Conservation (phyloP, 2,113 vertebrate species). For the Lagopus muta region DNA sequence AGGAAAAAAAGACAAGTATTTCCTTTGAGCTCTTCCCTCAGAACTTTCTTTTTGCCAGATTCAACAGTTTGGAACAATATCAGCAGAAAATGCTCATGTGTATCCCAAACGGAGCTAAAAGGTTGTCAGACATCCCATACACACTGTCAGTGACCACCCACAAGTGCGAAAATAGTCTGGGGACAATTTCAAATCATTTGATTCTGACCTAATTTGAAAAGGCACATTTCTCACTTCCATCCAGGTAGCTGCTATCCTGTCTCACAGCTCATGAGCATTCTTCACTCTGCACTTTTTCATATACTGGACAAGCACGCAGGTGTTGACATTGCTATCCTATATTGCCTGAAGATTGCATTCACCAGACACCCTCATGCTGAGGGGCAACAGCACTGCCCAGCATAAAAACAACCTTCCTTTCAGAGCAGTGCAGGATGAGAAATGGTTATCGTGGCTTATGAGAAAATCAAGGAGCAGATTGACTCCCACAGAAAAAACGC, state of each 20-base stretch:
- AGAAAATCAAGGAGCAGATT: background rate
- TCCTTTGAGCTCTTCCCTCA: background rate
- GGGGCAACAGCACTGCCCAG: background rate
- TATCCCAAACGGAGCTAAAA: background rate
- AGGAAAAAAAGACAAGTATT: background rate
- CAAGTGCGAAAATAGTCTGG: background rate
- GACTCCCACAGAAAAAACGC: background rate
- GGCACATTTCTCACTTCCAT: background rate
- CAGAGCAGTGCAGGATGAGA: rapidly evolving
- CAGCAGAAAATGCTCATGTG: background rate
- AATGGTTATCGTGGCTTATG: background rate
- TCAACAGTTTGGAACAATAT: background rate
- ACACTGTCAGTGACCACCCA: background rate
- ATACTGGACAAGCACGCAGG: background rate
- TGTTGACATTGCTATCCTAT: background rate
- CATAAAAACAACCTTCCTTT: background rate
- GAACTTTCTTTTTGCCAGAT: background rate
- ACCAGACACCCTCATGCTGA: background rate
- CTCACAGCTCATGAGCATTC: background rate
- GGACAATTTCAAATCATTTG: background rate
- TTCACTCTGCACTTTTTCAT: background rate
- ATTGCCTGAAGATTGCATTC: background rate
- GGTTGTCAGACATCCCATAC: rapidly evolving
- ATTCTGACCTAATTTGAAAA: conserved; percentile 1
- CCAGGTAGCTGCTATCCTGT: background rate